Conservation (phyloP, 30 jellyfish, hydroid and myxozoan genomes). For the Aurelia aurita complex sp. Pacific region DNA sequence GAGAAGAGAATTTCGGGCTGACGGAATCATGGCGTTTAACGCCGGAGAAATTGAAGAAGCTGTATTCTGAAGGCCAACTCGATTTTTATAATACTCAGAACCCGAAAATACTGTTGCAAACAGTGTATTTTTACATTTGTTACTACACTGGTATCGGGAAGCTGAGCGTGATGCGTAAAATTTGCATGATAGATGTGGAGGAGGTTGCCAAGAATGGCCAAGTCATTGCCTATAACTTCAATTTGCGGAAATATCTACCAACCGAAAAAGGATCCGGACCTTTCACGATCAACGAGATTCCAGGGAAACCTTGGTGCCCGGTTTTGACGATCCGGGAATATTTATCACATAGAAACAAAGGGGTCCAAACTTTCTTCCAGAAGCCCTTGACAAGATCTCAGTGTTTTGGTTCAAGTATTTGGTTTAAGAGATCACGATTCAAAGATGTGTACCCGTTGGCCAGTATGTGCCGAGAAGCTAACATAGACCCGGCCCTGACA, state of each 20-base stretch:
- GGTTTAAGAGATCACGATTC: constrained; percentile 55
- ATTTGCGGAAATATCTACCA: constrained; percentile 35
- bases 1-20: constrained; percentile 30
- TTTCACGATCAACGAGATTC: constrained; percentile 54
- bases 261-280: constrained; percentile 54
- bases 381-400: constrained; percentile 39
- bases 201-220: constrained; percentile 54
- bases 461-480: constrained; percentile 58
- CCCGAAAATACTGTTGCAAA: constrained; percentile 52
- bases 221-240: constrained; percentile 44
- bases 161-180: constrained; percentile 50
- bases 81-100: constrained; percentile 50
- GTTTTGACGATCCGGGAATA: constrained; percentile 53
- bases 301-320: constrained; percentile 77
- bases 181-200: constrained; percentile 21
- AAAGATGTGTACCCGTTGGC: constrained; percentile 49
- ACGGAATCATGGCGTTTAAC: constrained; percentile 63
- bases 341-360: constrained; percentile 49
- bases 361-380: constrained; percentile 46
- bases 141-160: constrained; percentile 68
- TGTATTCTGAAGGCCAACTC: constrained; percentile 50
- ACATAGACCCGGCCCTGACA: constrained; percentile 45
- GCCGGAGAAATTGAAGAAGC: constrained; percentile 40
- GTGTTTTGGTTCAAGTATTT: constrained; percentile 28
- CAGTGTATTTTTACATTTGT: constrained; percentile 54